phyloP scores from a whole-genome alignment of 2,888 invertebrate genomes.

The Tethea ocularis region DNA sequence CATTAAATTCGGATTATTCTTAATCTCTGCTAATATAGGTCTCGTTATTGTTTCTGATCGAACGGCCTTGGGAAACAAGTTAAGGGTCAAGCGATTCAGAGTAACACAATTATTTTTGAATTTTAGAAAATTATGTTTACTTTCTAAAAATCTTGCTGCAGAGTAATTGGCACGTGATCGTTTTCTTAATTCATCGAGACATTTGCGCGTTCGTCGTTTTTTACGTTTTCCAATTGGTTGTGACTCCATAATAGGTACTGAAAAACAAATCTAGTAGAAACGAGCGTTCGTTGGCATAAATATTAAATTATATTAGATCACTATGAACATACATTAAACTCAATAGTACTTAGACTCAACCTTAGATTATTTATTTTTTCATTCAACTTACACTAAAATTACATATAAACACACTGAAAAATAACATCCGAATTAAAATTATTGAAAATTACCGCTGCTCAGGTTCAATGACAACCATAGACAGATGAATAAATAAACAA shows the following conservation, averaged over 20 bases:
- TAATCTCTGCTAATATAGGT: conserved; percentile 42
- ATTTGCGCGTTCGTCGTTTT: conserved; percentile 66
- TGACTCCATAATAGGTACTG: neutral
- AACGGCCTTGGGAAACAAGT: conserved; percentile 63
- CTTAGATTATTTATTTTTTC: too few species aligned
- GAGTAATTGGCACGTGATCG: conserved; percentile 39
- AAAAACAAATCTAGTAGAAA: too few species aligned
- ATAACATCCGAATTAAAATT: too few species aligned
- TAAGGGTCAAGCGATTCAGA: conserved; percentile 59
- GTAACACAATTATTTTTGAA: conserved; percentile 49
- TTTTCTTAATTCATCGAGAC: conserved; percentile 66
- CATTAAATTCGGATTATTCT: conserved; percentile 31
- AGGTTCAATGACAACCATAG: too few species aligned
- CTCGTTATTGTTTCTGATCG: conserved; percentile 70
- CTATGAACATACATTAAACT: too few species aligned
- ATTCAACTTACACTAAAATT: too few species aligned
- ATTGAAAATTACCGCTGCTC: too few species aligned
- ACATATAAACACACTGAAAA: too few species aligned
- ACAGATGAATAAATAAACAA: too few species aligned
- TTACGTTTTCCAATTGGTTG: conserved; percentile 45
- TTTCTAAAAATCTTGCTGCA: conserved; percentile 15
- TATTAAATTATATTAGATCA: too few species aligned
- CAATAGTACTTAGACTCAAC: too few species aligned
- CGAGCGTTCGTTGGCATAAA: neutral
- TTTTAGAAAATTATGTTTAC: conserved; percentile 19